Base-by-base conservation (phyloP, 2,888 invertebrate species). In the Cinara cedri region DNA sequence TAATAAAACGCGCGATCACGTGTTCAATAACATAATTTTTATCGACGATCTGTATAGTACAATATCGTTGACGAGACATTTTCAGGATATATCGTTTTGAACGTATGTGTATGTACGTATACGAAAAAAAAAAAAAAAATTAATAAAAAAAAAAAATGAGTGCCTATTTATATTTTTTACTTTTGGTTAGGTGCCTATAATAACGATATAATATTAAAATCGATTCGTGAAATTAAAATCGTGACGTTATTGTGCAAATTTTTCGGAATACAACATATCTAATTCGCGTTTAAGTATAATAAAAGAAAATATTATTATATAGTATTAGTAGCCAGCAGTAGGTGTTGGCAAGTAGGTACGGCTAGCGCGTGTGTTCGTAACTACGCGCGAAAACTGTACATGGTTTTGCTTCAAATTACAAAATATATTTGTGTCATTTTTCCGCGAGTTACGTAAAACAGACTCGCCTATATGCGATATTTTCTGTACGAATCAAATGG, bases 201-300 rank as follows among this genome's bases (percentile, higher is more conserved):
- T 34, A 34, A 72, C 11, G 34, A 34, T 63, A 34, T 51, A 19
- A n/a, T n/a, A n/a, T n/a, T n/a, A 62, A 62, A 72, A 62, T 57
- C 13, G 71, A 60, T 46, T 72, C 46, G 60, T 72, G 57, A 74
- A 55, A 62, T 63, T 72, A 72, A 51, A 49, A 51, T 65, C 65
- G 65, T 75, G 75, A 75, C 65, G 44, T 66, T 75, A 65, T 65
- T 75, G 65, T 65, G 44, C 24, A 55, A 21, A 55, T 65, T 24
- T 19, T 65, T 65, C 19, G 44, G 24, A 21, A 75, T 75, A 75
- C 44, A 65, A 75, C 44, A 65, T 65, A 66, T 42, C 16, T 42
- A 65, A 75, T 54, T 9, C 19, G 26, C 46, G 8, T 72, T 49
- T 26, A 26, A 49, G 19, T 26, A 3, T 1, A 34, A 49, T 34